Evolutionary conservation across 2,113 vertebrate species (phyloP).

Genomic region (Aspiorhynchus laticeps): DNA sequence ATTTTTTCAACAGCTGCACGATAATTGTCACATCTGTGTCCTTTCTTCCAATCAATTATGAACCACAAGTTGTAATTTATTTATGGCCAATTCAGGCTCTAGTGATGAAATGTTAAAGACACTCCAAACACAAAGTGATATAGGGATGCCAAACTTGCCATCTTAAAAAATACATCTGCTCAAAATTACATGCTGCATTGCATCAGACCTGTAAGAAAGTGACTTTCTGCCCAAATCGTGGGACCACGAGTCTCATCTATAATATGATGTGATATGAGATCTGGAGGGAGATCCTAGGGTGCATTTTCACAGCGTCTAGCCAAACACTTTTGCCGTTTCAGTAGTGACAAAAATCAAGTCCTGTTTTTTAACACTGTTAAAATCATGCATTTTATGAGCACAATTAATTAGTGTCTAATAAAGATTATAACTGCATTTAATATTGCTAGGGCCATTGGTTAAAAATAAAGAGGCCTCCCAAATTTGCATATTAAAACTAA

Average conservation of each 20-base stretch:
- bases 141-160: constrained; percentile 41
- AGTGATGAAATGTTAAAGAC: constrained; percentile 50
- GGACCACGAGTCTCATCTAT: neutral
- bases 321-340: neutral
- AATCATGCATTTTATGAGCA: constrained; percentile 42
- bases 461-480: constrained; percentile 50
- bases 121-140: constrained; percentile 46
- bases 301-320: neutral
- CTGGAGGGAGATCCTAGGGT: neutral
- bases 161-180: constrained; percentile 59
- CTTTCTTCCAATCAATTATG: constrained; percentile 66
- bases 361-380: constrained; percentile 20
- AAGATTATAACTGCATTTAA: constrained; percentile 60
- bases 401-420: constrained; percentile 63
- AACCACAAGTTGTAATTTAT: constrained; percentile 62
- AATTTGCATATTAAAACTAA: constrained; percentile 64
- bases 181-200: constrained; percentile 38
- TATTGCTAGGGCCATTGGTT: constrained; percentile 53
- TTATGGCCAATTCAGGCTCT: constrained; percentile 55
- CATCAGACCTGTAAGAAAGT: constrained; percentile 25
- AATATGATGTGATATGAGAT: neutral
- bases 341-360: constrained; percentile 15
- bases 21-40: constrained; percentile 63
- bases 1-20: constrained; percentile 52
- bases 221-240: neutral